Conservation (phyloP, 2,797 vertebrate genomes). For the Notoglanidium macrostoma region DNA sequence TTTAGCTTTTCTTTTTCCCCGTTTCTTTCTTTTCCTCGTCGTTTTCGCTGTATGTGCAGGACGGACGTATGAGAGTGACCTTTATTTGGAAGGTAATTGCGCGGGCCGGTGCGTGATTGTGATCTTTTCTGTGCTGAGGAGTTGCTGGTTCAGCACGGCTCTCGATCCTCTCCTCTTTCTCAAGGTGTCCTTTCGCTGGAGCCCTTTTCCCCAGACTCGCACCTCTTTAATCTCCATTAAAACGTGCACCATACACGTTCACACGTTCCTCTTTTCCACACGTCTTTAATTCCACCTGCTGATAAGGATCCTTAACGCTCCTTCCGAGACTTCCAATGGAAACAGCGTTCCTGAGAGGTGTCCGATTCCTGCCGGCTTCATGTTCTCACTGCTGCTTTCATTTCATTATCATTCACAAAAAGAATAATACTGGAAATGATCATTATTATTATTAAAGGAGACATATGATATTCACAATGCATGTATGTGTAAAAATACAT, state of each 20-base stretch:
- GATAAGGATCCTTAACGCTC: constrained; percentile 93
- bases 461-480: no score
- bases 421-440: no score
- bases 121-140: constrained; percentile 84
- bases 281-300: constrained; percentile 87
- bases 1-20: constrained; percentile 5
- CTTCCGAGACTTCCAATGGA: constrained; percentile 92
- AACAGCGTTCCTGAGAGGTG: constrained; percentile 74
- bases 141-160: constrained; percentile 92
- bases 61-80: constrained; percentile 84
- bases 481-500: no score
- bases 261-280: constrained; percentile 66
- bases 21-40: constrained; percentile 17
- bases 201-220: constrained; percentile 87
- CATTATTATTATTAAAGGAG: no score
- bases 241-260: constrained; percentile 92
- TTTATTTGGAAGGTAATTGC: constrained; percentile 93
- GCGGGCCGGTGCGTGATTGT: constrained; percentile 87
- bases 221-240: constrained; percentile 76
- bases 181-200: constrained; percentile 96
- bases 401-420: not conserved
- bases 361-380: not conserved
- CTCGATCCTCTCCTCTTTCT: constrained; percentile 91
- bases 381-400: not conserved
- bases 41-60: constrained; percentile 53